These are phyloP conservation scores for Epizoanthus illoricatus DNA, from an alignment of 92 coral and sea anemone genomes.

Conservation along the genomic window DNA sequence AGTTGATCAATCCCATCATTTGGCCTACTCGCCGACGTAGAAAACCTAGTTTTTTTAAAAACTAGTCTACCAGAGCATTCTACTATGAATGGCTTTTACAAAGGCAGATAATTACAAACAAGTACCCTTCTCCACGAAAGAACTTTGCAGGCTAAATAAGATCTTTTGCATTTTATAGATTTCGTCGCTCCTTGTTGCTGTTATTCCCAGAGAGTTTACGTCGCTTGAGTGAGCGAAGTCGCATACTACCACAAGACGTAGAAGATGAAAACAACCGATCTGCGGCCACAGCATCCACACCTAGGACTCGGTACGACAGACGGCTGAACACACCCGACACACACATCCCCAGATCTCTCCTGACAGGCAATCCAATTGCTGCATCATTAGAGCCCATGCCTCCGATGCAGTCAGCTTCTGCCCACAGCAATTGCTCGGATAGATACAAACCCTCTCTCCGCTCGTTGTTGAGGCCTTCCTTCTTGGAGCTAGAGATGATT, in stretches of 20 bases:
- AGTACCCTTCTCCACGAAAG: too few species aligned
- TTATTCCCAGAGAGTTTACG: slow-evolving; percentile 9
- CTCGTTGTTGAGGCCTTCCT: slow-evolving; percentile 8
- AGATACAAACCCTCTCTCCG: slow-evolving; percentile 19
- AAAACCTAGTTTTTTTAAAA: too few species aligned
- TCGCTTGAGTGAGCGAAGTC: neutral
- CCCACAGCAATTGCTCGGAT: neutral
- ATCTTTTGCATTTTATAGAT: neutral
- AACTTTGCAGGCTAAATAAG: neutral
- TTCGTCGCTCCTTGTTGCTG: slow-evolving; percentile 19
- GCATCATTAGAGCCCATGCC: neutral
- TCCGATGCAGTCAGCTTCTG: neutral
- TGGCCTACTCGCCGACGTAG: too few species aligned
- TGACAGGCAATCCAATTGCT: slow-evolving; percentile 3
- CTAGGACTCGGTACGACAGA: neutral
- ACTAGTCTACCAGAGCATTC: too few species aligned
- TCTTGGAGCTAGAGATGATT: slow-evolving; percentile 9
- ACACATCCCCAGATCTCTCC: neutral
- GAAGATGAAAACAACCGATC: neutral
- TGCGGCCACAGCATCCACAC: neutral
- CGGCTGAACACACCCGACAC: neutral
- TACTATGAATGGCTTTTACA: too few species aligned
- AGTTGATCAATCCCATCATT: too few species aligned
- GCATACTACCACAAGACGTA: neutral
- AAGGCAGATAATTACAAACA: too few species aligned